A percentile compares a stretch with the other conserved stretches of the same genome.
These are phyloP conservation scores for Nasonia giraulti DNA, from an alignment of 1,140 invertebrate species.

Conservation along the genomic window DNA sequence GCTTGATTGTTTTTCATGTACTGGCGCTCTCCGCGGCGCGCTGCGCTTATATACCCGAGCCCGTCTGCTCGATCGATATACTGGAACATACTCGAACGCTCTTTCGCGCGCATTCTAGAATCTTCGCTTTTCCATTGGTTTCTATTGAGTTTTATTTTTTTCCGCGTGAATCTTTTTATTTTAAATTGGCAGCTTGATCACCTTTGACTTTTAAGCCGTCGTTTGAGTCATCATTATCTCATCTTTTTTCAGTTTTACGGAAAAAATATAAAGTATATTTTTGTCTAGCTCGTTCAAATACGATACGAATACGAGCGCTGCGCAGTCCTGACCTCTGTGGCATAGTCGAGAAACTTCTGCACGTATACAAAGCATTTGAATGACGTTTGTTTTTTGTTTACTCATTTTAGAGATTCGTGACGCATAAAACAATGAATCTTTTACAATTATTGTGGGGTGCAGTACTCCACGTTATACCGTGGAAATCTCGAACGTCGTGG, in stretches of 20 bases:
- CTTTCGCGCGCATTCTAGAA: neutral
- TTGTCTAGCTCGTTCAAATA: neutral
- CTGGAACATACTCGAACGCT: constrained; percentile 31
- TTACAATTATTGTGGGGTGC: neutral
- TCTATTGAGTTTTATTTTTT: neutral
- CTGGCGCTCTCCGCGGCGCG: constrained; percentile 41
- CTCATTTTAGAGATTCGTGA: neutral
- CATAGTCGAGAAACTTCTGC: neutral
- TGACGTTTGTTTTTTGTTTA: neutral
- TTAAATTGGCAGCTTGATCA: neutral
- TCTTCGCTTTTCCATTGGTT: neutral
- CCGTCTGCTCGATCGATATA: neutral
- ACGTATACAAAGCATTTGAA: neutral
- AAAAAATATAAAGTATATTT: neutral
- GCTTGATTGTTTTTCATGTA: constrained; percentile 56
- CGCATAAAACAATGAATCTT: no score
- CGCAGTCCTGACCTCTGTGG: neutral
- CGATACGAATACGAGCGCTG: neutral
- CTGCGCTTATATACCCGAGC: constrained; percentile 3
- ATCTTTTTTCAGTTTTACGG: no score
- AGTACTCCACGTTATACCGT: neutral
- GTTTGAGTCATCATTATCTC: no score
- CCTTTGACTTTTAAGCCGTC: no score
- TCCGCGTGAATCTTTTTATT: neutral
- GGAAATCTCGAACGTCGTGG: no score